Percentiles rank a stretch among this genome's conserved stretches.
These are phyloP conservation scores for Catocala nupta DNA, from an alignment of 2,888 invertebrate species.

Conservation along the genomic window DNA sequence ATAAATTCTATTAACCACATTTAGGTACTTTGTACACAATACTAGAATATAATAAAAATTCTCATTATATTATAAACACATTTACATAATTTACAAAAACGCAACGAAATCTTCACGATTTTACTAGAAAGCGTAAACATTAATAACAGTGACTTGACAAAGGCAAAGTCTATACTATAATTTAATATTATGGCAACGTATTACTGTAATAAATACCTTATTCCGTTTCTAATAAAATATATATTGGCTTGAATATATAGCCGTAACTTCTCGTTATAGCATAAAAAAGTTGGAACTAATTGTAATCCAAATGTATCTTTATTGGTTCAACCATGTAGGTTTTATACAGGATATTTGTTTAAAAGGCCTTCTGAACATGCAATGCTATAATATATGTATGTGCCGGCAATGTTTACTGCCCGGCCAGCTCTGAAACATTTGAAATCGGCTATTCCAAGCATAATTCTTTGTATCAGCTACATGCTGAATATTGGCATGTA, in stretches of 20 bases:
- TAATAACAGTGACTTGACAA: neutral
- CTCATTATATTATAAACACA: slow-evolving; percentile 11
- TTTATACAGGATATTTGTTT: too few relatives aligned
- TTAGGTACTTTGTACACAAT: slow-evolving; percentile 50
- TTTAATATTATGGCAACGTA: neutral
- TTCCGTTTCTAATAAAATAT: neutral
- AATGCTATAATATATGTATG: too few relatives aligned
- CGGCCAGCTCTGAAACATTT: too few relatives aligned
- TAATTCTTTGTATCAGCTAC: too few relatives aligned
- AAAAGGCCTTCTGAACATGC: too few relatives aligned
- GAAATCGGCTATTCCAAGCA: too few relatives aligned
- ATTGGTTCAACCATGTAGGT: too few relatives aligned
- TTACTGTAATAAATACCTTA: neutral
- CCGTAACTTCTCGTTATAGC: too few relatives aligned
- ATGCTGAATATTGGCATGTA: too few relatives aligned
- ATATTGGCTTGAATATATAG: neutral
- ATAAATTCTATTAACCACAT: slow-evolving; percentile 34
- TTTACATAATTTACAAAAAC: slow-evolving; percentile 38
- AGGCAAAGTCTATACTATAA: neutral
- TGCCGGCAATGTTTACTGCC: too few relatives aligned
- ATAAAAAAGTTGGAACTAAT: too few relatives aligned
- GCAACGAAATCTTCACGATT: slow-evolving; percentile 9
- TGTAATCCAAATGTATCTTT: too few relatives aligned
- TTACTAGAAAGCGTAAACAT: slow-evolving; percentile 3
- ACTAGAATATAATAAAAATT: slow-evolving; percentile 23